Conservation (phyloP, 2,797 vertebrate species). For the Diglossa cyanea region DNA sequence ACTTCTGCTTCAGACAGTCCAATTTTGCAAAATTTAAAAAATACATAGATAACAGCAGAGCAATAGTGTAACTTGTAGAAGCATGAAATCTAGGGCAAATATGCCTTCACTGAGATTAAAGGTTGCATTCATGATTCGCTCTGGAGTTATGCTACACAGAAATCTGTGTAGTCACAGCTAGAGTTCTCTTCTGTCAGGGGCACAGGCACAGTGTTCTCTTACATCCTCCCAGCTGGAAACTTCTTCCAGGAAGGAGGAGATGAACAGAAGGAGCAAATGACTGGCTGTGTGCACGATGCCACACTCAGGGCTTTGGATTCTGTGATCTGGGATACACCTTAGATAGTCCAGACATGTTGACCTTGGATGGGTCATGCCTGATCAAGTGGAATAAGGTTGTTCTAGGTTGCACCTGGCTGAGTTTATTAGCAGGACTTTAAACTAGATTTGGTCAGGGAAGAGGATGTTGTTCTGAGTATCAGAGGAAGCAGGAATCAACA, state of each 20-base stretch:
- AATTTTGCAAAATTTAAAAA: background rate
- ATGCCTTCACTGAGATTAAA: background rate
- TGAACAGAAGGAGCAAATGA: background rate
- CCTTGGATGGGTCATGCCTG: accelerated
- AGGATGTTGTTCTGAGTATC: background rate
- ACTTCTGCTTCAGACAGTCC: background rate
- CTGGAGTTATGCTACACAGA: background rate
- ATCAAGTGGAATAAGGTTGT: accelerated
- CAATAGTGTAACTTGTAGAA: background rate
- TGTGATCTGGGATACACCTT: background rate
- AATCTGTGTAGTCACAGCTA: background rate
- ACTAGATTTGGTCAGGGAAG: background rate
- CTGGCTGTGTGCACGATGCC: background rate
- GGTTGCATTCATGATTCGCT: background rate
- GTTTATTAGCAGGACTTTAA: background rate
- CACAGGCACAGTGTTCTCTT: background rate
- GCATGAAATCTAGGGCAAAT: background rate
- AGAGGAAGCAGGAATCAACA: background rate
- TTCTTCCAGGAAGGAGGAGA: background rate
- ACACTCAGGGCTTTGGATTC: background rate
- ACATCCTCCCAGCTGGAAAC: background rate
- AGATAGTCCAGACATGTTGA: accelerated
- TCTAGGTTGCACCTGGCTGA: background rate
- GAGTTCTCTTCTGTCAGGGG: background rate
- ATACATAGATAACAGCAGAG: background rate